Percentiles rank a stretch among this genome's conserved stretches.
phyloP scores from a whole-genome alignment of 2,113 vertebrate genomes.

The Bettongia penicillata region DNA sequence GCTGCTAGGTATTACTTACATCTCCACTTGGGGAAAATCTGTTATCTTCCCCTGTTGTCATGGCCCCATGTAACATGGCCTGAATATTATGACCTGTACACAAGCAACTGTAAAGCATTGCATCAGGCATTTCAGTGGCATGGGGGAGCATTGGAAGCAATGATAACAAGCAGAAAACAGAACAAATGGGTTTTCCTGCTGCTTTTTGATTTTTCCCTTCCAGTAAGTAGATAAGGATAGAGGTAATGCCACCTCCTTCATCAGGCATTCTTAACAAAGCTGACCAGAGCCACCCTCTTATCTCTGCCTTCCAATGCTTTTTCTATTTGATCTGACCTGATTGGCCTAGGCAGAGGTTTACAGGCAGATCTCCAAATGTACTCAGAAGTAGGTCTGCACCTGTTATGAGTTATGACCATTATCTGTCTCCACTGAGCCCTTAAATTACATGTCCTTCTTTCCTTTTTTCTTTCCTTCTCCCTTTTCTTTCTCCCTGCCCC shows the following conservation, averaged over 20 bases:
- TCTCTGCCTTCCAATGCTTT: not conserved
- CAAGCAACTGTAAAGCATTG: not conserved
- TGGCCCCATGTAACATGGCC: slow-evolving; percentile 20
- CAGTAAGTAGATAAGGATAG: not conserved
- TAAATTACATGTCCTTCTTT: not conserved
- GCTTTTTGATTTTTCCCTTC: not conserved
- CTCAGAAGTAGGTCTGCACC: not conserved
- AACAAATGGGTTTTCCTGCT: not conserved
- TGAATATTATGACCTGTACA: slow-evolving; percentile 16
- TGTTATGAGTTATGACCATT: not conserved
- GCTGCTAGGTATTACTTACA: slow-evolving; percentile 56
- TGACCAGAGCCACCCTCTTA: not conserved
- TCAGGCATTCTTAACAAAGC: not conserved
- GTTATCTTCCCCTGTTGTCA: slow-evolving; percentile 40
- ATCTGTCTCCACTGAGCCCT: not conserved
- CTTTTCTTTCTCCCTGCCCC: not conserved
- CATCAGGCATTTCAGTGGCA: not conserved
- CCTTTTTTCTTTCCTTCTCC: not conserved
- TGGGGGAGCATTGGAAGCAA: slow-evolving; percentile 29
- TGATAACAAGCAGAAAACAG: slow-evolving; percentile 3
- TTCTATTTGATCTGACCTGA: not conserved
- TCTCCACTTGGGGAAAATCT: slow-evolving; percentile 60
- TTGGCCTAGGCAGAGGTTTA: too few species aligned
- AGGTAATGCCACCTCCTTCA: not conserved
- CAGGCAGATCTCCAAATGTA: not conserved